Evolutionary conservation across 2,113 vertebrate species (phyloP).

Genomic region (Ptilorrhoa leucosticta): DNA sequence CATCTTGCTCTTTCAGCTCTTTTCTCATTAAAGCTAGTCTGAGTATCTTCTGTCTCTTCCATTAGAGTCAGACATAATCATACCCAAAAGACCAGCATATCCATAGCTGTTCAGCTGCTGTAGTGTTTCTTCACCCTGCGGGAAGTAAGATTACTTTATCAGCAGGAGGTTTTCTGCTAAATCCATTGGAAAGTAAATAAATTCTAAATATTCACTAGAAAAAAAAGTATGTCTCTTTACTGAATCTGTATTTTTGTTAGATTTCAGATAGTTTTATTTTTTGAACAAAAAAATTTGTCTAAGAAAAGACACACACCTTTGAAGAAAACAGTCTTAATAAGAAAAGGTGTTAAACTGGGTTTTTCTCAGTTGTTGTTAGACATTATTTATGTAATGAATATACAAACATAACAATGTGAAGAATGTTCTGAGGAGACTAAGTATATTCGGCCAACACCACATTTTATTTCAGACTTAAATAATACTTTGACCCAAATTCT

Average conservation of each 20-base stretch:
- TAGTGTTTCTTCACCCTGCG: background rate
- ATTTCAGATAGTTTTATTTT: background rate
- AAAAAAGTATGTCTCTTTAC: background rate
- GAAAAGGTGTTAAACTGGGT: background rate
- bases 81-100: background rate
- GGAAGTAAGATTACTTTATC: background rate
- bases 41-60: background rate
- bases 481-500: background rate
- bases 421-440: background rate
- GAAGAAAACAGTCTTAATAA: background rate
- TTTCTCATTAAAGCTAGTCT: background rate
- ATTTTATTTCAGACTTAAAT: background rate
- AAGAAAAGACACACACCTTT: background rate
- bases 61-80: background rate
- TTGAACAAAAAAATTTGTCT: background rate
- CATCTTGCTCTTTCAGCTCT: background rate
- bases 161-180: background rate
- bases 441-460: fast-evolving
- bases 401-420: background rate
- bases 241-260: background rate
- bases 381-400: background rate
- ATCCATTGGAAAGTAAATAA: background rate
- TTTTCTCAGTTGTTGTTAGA: background rate
- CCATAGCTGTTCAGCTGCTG: background rate
- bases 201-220: background rate